Evolutionary conservation across 92 coral and sea anemone genomes (phyloP).

Genomic region (Actinernus sp.): DNA sequence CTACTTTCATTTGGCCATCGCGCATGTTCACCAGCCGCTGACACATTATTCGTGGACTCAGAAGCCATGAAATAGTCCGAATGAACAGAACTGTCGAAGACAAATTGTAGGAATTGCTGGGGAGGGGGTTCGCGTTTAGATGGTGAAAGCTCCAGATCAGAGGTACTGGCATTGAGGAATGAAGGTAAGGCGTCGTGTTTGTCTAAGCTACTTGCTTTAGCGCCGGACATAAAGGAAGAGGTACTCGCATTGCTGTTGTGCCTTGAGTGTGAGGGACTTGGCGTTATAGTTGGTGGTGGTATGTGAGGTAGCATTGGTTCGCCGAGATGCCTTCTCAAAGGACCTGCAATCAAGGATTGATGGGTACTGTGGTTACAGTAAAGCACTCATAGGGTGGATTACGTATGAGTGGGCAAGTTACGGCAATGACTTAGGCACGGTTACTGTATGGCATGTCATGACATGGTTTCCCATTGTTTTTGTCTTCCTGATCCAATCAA

Average conservation of each 20-base stretch:
- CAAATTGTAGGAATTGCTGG: constrained; percentile 85
- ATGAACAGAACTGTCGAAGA: constrained; percentile 65
- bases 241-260: constrained; percentile 55
- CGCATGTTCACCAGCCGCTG: constrained; percentile 17
- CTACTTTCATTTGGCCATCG: neutral
- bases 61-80: constrained; percentile 60
- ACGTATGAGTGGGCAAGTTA: too few species aligned
- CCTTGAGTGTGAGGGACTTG: constrained; percentile 67
- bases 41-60: constrained; percentile 19
- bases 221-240: constrained; percentile 62
- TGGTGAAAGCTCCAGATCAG: constrained; percentile 69
- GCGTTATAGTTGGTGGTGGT: constrained; percentile 71
- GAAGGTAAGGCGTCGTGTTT: constrained; percentile 29
- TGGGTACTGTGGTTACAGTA: neutral
- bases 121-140: constrained; percentile 78
- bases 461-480: too few species aligned
- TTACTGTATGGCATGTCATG: too few species aligned
- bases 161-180: constrained; percentile 45
- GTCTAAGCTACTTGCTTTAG: constrained; percentile 54
- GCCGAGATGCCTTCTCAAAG: constrained; percentile 41
- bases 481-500: too few species aligned
- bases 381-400: too few species aligned
- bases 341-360: constrained; percentile 29
- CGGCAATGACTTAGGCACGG: too few species aligned
- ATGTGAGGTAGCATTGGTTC: constrained; percentile 72